A percentile compares a stretch with the other conserved stretches of the same genome.
Evolutionary conservation across 2,888 invertebrate genomes (phyloP).

Genomic region (Parnassius smintheus): DNA sequence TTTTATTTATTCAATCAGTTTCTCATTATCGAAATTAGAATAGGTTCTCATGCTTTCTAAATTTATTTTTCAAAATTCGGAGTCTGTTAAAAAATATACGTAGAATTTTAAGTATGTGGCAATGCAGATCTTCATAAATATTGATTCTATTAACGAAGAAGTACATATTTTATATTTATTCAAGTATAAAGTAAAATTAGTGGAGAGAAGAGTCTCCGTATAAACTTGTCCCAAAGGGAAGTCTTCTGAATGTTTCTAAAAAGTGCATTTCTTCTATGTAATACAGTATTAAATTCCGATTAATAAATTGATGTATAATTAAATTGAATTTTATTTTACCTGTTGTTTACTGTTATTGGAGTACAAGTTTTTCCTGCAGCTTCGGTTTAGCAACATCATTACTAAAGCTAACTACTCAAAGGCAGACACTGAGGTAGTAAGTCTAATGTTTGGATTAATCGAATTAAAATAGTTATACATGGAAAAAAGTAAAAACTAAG

Average conservation of each 20-base stretch:
- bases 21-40: conserved; percentile 60
- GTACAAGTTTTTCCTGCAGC: too few species aligned
- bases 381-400: too few species aligned
- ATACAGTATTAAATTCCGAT: conserved; percentile 92
- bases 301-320: conserved; percentile 80
- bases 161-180: conserved; percentile 67
- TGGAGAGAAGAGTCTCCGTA: conserved; percentile 62
- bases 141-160: conserved; percentile 65
- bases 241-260: conserved; percentile 94
- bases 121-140: conserved; percentile 80
- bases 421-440: too few species aligned
- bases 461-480: too few species aligned
- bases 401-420: background rate
- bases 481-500: too few species aligned
- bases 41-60: conserved; percentile 67
- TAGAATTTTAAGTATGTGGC: conserved; percentile 81
- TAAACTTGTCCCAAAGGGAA: conserved; percentile 80
- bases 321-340: conserved; percentile 5
- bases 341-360: too few species aligned
- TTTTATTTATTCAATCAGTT: conserved; percentile 73
- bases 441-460: too few species aligned
- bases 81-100: conserved; percentile 78
- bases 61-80: conserved; percentile 68
- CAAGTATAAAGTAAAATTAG: conserved; percentile 55
- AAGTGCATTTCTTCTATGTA: conserved; percentile 95